Conservation (phyloP, 1,140 invertebrate genomes). For the Drosophila triauraria region DNA sequence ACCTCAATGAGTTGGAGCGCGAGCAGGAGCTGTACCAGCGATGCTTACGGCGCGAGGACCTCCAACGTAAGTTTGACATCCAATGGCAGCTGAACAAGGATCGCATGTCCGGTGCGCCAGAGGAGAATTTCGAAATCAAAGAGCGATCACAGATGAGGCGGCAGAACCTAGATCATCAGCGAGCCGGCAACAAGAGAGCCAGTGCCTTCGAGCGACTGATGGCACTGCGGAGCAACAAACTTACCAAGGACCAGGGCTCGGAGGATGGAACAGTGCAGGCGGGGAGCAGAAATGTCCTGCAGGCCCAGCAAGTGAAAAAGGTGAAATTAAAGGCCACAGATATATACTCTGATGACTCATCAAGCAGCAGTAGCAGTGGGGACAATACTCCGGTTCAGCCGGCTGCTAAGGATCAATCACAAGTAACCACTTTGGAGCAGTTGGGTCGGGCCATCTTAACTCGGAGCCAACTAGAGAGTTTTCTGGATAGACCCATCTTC, state of each 20-base stretch:
- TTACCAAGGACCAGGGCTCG: neutral
- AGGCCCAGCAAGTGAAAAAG: neutral
- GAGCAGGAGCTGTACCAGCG: slow-evolving; percentile 90
- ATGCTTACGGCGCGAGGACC: slow-evolving; percentile 11
- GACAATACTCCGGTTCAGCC: no score
- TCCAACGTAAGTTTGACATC: slow-evolving; percentile 12
- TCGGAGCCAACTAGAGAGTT: slow-evolving; percentile 32
- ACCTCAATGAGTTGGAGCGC: slow-evolving; percentile 97
- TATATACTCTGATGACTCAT: slow-evolving; percentile 46
- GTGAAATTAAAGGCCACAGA: slow-evolving; percentile 18
- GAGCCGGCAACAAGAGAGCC: slow-evolving; percentile 3
- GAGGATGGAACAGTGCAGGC: neutral
- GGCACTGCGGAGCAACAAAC: slow-evolving; percentile 7
- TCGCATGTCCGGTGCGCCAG: neutral
- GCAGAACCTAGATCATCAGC: neutral
- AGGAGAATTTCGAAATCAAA: neutral
- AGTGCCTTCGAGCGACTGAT: slow-evolving; percentile 31
- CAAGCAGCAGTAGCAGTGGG: slow-evolving; percentile 3
- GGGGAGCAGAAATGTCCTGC: neutral
- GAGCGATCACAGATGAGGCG: slow-evolving; percentile 22
- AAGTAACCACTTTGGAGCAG: slow-evolving; percentile 10
- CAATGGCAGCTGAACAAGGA: slow-evolving; percentile 11
- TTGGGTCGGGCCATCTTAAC: slow-evolving; percentile 30
- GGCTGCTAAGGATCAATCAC: no score
- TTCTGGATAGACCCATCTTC: slow-evolving; percentile 55